Evolutionary conservation across 2,113 vertebrate genomes (phyloP).

Genomic region (Suncus etruscus): DNA sequence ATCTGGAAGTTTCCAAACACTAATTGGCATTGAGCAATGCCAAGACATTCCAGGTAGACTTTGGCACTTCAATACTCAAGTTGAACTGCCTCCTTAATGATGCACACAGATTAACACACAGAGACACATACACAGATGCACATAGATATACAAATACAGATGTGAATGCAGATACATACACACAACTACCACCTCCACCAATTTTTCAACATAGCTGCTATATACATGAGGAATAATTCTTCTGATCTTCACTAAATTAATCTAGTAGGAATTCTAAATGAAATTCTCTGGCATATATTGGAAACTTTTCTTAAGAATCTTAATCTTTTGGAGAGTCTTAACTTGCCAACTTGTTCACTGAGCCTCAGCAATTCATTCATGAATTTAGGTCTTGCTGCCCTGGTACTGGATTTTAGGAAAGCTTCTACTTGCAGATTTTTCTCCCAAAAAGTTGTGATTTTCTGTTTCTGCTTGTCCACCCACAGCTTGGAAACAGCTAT

Average conservation of each 20-base stretch:
- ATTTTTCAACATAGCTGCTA: background rate
- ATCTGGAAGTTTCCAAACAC: too few species aligned
- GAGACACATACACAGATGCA: too few species aligned
- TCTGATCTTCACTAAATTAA: background rate
- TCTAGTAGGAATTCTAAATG: fast-evolving
- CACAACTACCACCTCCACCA: too few species aligned
- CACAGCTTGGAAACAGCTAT: too few species aligned
- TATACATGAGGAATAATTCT: background rate
- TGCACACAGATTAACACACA: too few species aligned
- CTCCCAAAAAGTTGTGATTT: background rate
- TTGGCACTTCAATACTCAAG: too few species aligned
- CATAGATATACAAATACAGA: too few species aligned
- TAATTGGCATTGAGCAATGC: too few species aligned
- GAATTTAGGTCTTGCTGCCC: background rate
- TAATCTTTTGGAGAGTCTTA: background rate
- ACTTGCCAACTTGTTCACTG: background rate
- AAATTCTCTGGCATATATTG: background rate
- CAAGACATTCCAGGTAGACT: too few species aligned
- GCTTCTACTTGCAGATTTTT: background rate
- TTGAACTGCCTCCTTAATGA: too few species aligned
- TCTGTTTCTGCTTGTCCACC: background rate
- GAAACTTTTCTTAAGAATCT: background rate
- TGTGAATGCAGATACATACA: too few species aligned
- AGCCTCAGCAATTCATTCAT: background rate
- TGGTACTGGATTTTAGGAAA: fast-evolving